Conservation (phyloP, 2,113 vertebrate genomes). For the Chlorodrepanis virens region DNA sequence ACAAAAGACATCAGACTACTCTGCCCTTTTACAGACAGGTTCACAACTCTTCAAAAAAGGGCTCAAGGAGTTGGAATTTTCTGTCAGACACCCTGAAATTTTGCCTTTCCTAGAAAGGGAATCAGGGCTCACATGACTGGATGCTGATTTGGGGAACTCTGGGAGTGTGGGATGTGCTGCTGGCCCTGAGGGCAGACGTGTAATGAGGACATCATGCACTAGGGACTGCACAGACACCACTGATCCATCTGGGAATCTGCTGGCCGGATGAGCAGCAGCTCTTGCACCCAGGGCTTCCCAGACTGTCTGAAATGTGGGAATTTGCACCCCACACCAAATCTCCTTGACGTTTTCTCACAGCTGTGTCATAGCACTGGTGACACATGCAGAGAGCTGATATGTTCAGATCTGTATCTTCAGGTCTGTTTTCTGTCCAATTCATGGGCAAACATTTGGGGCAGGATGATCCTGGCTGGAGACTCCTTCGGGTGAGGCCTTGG, state of each 20-base stretch:
- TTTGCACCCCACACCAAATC: neutral
- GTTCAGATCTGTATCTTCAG: neutral
- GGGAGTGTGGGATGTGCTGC: rapidly evolving
- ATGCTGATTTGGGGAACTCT: rapidly evolving
- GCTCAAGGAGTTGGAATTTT: neutral
- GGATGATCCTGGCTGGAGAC: neutral
- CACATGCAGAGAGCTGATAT: rapidly evolving
- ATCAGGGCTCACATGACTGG: rapidly evolving
- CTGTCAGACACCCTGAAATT: neutral
- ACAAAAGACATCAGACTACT: neutral
- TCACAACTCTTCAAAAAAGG: neutral
- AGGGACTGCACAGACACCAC: neutral
- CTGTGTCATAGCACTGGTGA: rapidly evolving
- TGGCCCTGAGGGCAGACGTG: rapidly evolving
- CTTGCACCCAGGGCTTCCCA: neutral
- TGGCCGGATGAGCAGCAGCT: rapidly evolving
- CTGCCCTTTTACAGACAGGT: neutral
- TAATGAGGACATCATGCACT: neutral
- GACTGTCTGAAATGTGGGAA: neutral
- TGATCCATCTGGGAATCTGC: rapidly evolving
- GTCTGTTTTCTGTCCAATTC: too few species aligned
- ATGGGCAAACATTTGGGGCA: too few species aligned
- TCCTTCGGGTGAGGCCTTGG: neutral
- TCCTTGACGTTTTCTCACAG: rapidly evolving
- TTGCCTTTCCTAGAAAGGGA: rapidly evolving